These are phyloP conservation scores for Phalangium opilio DNA, from an alignment of 2,888 invertebrate species.

Conservation along the genomic window DNA sequence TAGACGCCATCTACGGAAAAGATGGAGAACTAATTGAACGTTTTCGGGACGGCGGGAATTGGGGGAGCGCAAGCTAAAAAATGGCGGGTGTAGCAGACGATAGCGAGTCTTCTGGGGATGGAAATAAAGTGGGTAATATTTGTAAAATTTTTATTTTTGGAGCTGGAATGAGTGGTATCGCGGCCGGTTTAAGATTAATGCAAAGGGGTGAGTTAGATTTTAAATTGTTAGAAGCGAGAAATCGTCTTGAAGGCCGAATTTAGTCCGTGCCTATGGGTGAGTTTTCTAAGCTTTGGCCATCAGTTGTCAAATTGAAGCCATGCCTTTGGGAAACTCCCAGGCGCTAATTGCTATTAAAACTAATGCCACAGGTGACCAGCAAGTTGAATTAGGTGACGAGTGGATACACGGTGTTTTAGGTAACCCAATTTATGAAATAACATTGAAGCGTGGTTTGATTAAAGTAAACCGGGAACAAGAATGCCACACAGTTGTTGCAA, in stretches of 20 bases:
- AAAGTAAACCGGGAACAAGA: slow-evolving; percentile 54
- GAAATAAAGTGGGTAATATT: too few species aligned
- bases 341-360: too few species aligned
- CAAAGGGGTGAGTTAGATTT: slow-evolving; percentile 26
- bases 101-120: too few species aligned
- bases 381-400: slow-evolving; percentile 36
- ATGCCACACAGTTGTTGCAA: slow-evolving; percentile 74
- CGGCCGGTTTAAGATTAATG: slow-evolving; percentile 29
- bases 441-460: slow-evolving; percentile 46
- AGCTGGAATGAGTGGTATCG: slow-evolving; percentile 31
- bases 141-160: slow-evolving; percentile 28
- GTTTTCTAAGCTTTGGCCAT: not conserved
- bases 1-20: too few species aligned
- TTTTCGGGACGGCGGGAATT: too few species aligned
- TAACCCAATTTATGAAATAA: slow-evolving; percentile 37
- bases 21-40: too few species aligned
- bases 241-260: slow-evolving; percentile 27
- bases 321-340: too few species aligned
- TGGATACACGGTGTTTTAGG: slow-evolving; percentile 37
- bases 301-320: too few species aligned
- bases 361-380: slow-evolving; percentile 25
- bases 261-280: slow-evolving; percentile 24
- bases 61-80: too few species aligned
- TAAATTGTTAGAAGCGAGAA: slow-evolving; percentile 29
- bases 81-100: too few species aligned